phyloP scores from a whole-genome alignment of 37 sponge, comb jelly and placozoan species.

The Halisarca cf. caerulea region DNA sequence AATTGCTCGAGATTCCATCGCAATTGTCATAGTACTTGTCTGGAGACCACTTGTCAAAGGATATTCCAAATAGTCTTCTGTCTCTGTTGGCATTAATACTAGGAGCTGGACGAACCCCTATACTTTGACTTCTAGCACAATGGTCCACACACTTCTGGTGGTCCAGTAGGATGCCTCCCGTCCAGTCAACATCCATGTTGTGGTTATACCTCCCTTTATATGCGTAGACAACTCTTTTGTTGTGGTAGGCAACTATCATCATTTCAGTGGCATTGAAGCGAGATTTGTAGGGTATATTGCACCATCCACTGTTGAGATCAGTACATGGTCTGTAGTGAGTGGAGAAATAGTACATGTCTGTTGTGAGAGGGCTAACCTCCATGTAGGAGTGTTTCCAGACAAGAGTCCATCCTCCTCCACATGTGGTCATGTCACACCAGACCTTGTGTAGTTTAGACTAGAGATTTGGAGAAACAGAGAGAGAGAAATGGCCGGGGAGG shows the following conservation, averaged over 20 bases:
- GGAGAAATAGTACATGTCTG: conserved; percentile 1
- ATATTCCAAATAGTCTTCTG: conserved; percentile 4
- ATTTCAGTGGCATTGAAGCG: conserved; percentile 17
- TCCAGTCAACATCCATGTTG: conserved; percentile 37
- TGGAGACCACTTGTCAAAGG: conserved; percentile 29
- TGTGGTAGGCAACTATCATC: conserved; percentile 42
- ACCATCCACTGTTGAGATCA: conserved; percentile 6
- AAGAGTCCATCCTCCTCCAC: conserved; percentile 16
- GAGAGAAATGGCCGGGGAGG: too few relatives aligned
- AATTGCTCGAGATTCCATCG: neutral
- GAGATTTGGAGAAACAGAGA: too few relatives aligned
- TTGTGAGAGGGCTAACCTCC: conserved; percentile 3
- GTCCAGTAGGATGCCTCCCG: neutral
- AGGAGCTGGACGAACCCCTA: conserved; percentile 26
- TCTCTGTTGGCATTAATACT: neutral
- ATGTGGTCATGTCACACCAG: neutral
- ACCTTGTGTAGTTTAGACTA: neutral
- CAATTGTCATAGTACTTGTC: neutral
- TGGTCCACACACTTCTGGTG: conserved; percentile 19
- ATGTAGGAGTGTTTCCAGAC: conserved; percentile 12
- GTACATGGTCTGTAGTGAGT: neutral
- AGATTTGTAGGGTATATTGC: conserved; percentile 5
- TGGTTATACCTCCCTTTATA: conserved; percentile 14
- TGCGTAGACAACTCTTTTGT: conserved; percentile 14
- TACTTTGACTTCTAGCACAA: neutral